These are phyloP conservation scores for Alsophila aescularia DNA, from an alignment of 2,888 invertebrate genomes.

Conservation along the genomic window DNA sequence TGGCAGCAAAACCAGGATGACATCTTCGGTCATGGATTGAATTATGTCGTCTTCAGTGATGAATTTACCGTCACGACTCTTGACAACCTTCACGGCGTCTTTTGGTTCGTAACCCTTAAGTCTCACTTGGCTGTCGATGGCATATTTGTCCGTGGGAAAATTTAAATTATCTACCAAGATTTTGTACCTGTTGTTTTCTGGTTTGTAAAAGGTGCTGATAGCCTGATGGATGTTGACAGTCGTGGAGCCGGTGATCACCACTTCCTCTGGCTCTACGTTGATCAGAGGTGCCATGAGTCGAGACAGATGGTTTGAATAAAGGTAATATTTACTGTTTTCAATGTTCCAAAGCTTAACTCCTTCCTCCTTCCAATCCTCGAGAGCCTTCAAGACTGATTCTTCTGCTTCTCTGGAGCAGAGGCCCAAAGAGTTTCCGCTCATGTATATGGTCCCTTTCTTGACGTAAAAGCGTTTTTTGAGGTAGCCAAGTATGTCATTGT, in stretches of 20 bases:
- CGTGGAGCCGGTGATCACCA: constrained; percentile 58
- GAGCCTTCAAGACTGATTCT: constrained; percentile 45
- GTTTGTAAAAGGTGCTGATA: constrained; percentile 70
- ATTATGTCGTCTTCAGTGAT: constrained; percentile 66
- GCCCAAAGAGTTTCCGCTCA: constrained; percentile 75
- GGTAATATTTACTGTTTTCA: constrained; percentile 61
- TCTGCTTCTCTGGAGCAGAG: constrained; percentile 68
- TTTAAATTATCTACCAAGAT: constrained; percentile 71
- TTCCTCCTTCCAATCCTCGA: constrained; percentile 66
- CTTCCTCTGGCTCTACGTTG: constrained; percentile 62
- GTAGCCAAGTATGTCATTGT: constrained; percentile 62
- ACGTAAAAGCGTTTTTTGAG: constrained; percentile 64
- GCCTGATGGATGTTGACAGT: constrained; percentile 69
- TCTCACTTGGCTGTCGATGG: constrained; percentile 69
- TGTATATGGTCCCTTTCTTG: constrained; percentile 60
- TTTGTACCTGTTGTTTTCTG: constrained; percentile 61
- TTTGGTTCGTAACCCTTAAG: constrained; percentile 63
- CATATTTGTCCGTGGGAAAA: constrained; percentile 73
- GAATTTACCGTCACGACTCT: constrained; percentile 51
- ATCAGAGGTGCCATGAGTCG: constrained; percentile 66
- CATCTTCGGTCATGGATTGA: constrained; percentile 68
- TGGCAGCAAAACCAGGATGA: constrained; percentile 61
- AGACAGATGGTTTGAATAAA: constrained; percentile 59
- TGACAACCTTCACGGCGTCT: constrained; percentile 69
- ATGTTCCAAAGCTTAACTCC: constrained; percentile 67